Evolutionary conservation across 2,113 vertebrate genomes (phyloP), one percentile per base, ranked within the genome.

Genomic region (Lycocorax pyrrhopterus): DNA sequence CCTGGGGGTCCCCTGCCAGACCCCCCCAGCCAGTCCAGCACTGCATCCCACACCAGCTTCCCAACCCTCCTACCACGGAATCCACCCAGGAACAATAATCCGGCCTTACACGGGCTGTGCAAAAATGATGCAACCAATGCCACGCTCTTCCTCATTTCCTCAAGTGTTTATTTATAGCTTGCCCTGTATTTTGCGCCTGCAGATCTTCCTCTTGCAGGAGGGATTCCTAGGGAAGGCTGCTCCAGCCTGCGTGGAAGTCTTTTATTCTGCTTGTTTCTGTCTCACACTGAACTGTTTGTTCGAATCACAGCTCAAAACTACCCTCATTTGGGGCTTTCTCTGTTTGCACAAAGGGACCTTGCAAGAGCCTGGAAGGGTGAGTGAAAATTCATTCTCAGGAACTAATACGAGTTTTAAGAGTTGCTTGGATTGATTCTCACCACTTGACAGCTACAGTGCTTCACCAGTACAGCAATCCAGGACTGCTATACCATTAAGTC

Each of bases 31-130:
- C 75, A 46, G 49, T 0, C 32, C 83, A 71, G 33, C 55, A 5
- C 18, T 13, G 60, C 22, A 21, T 32, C 71, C 71, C 83, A 26
- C 37, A 37, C 0, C 84, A 53, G 60, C 69, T 25, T 26, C 39
- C 60, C 23, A 2, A 15, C 41, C 6, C 44, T 22, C 23, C 37
- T 4, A 21, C 39, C 55, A 18, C 8, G 1, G 33, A n/a, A 51
- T 1, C 46, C 77, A 18, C 10, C 33, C 78, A 8, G 43, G 59
- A 89, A 8, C 0, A 2, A 41, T 5, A 14, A 49, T 2, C 74
- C 1, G 0, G 56, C 82, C 29, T 18, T 3, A 23, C 75, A 12
- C 0, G 3, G 47, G 33, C 25, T 59, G 3, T 4, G 43, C 64
- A 47, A 4, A 44, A 44, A 23, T 9, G 80, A 71, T 77, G 84